These are phyloP conservation scores for Drosophila lutescens DNA, from an alignment of 2,888 invertebrate species.

Conservation along the genomic window DNA sequence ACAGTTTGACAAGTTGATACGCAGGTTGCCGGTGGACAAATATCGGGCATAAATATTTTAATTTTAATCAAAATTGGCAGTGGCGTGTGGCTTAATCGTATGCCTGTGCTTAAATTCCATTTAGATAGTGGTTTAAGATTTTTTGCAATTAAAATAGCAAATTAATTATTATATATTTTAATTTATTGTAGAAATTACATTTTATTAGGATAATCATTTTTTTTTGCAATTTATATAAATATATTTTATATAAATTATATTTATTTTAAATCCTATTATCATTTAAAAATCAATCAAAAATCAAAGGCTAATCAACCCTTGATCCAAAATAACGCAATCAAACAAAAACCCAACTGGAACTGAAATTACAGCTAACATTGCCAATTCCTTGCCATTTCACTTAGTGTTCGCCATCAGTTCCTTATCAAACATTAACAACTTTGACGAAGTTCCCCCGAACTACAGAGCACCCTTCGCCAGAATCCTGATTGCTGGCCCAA, in stretches of 20 bases:
- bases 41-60: slow-evolving; percentile 10
- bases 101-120: neutral
- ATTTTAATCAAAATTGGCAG: slow-evolving; percentile 1
- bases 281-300: too few relatives aligned
- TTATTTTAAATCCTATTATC: too few relatives aligned
- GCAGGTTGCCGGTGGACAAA: slow-evolving; percentile 6
- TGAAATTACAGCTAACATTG: slow-evolving; percentile 1
- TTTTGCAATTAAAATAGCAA: neutral
- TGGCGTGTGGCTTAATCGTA: neutral
- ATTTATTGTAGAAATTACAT: neutral
- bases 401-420: slow-evolving; percentile 24
- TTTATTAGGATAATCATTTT: neutral
- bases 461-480: slow-evolving; percentile 15
- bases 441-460: slow-evolving; percentile 29
- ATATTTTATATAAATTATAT: too few relatives aligned
- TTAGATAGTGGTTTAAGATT: neutral
- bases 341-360: neutral
- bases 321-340: neutral
- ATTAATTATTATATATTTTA: neutral
- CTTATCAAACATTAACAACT: slow-evolving; percentile 71
- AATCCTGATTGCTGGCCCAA: slow-evolving; percentile 31
- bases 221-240: too few relatives aligned
- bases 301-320: too few relatives aligned
- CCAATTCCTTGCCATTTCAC: neutral
- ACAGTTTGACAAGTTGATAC: slow-evolving; percentile 34